These are phyloP conservation scores for Magallana angulata DNA, from an alignment of 1,140 invertebrate genomes.

Conservation along the genomic window DNA sequence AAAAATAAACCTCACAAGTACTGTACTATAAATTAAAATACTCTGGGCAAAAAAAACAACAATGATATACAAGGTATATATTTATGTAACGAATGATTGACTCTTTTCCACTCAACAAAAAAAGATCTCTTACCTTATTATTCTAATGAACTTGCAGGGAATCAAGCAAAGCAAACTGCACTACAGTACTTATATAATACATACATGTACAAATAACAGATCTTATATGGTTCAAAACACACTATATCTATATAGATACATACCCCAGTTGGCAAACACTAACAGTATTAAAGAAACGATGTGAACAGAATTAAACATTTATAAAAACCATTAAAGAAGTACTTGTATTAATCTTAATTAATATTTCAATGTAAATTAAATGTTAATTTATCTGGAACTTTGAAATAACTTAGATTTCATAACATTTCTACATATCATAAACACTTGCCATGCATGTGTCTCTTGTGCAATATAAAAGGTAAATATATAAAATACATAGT, in stretches of 20 bases:
- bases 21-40: too few species aligned
- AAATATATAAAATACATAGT: too few species aligned
- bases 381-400: neutral
- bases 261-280: conserved; percentile 24
- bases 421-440: neutral
- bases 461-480: too few species aligned
- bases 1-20: too few species aligned
- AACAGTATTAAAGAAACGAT: conserved; percentile 1
- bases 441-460: neutral
- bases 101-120: too few species aligned
- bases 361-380: neutral
- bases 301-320: neutral
- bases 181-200: too few species aligned
- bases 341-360: neutral
- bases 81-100: too few species aligned
- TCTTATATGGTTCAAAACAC: neutral
- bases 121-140: too few species aligned
- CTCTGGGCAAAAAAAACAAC: too few species aligned
- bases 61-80: too few species aligned
- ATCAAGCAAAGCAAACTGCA: too few species aligned
- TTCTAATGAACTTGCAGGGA: too few species aligned
- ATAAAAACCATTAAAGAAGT: neutral
- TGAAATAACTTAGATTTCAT: neutral
- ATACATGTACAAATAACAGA: neutral
- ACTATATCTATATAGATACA: neutral